These are phyloP conservation scores for Florisuga fusca DNA, from an alignment of 2,797 vertebrate genomes.

Conservation along the genomic window DNA sequence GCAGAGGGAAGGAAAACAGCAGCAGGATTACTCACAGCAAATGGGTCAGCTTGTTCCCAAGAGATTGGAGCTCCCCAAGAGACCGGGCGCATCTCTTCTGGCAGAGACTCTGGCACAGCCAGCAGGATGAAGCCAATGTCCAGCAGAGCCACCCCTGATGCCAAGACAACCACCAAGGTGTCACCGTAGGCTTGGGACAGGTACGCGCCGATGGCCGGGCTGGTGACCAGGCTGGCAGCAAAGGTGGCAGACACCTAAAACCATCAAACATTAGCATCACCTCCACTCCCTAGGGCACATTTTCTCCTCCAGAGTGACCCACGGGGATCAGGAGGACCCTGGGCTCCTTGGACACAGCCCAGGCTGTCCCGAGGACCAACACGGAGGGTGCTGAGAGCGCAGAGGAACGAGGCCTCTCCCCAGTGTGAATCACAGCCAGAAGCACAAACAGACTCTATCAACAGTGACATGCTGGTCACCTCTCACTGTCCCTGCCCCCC, in stretches of 20 bases:
- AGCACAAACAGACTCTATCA: not conserved
- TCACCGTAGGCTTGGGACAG: slow-evolving; percentile 87
- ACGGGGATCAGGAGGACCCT: not conserved
- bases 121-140: slow-evolving; percentile 94
- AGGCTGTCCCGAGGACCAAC: not conserved
- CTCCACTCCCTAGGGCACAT: not conserved
- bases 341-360: not conserved
- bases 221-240: slow-evolving; percentile 92
- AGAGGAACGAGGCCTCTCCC: not conserved
- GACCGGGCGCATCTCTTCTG: slow-evolving; percentile 92
- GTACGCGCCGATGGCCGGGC: slow-evolving; percentile 91
- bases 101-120: slow-evolving; percentile 91
- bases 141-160: slow-evolving; percentile 90
- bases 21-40: slow-evolving; percentile 83
- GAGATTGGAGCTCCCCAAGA: slow-evolving; percentile 94
- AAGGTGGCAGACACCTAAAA: slow-evolving; percentile 91
- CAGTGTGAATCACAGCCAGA: not conserved
- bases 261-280: not conserved
- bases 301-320: not conserved
- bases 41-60: slow-evolving; percentile 93
- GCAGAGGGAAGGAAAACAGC: not conserved
- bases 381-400: not conserved
- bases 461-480: not conserved
- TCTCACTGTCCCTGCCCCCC: not conserved
- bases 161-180: slow-evolving; percentile 90